Base-by-base conservation (phyloP, 1,140 invertebrate species). In the Rhagoletis pomonella region DNA sequence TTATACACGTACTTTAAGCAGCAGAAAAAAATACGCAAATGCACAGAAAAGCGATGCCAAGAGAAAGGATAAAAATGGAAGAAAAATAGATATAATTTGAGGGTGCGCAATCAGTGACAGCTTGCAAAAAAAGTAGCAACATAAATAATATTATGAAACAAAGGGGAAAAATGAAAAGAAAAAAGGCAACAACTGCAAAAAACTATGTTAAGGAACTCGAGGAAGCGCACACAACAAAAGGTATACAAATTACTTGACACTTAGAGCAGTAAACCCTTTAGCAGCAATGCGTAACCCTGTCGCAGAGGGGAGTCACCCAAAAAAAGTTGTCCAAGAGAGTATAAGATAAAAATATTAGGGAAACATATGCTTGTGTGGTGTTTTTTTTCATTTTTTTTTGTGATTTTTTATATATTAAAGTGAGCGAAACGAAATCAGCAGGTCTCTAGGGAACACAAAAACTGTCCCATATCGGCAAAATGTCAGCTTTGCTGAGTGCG, bases 131-230 rank as follows among this genome's bases (percentile, higher is more conserved):
- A 73, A 73, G 39, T 73, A 73, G n/a, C 42, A 47, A 73, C 42
- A 73, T 73, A 73, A 73, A 73, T n/a, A 73, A 73, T 42, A 73
- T 73, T 73, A 73, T 39, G 42, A 73, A 73, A 73, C 67, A 73
- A 42, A 44, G 67, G 14, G 14, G 39, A 55, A 55, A 55, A 4
- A n/a, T 14, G 12, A 47, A 17, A 73, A 73, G 10, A 29, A 19
- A 4, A 65, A 65, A 65, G 3, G 19, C 0, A 65, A 29, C 19
- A 42, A 47, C 0, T 6, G 0, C 0, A 55, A 55, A 1, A 55
- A 55, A 55, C 4, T n/a, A n/a, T 0, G 50, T 6, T 55, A 6
- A 6, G 9, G 50, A 55, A 55, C 0, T 55, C 4, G 50, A 73
- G 44, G 10, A 73, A 47, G 42, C 14, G 3, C 67, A 73, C 42